These are phyloP conservation scores for Malaclemys terrapin DNA, from an alignment of 2,113 vertebrate genomes.

Conservation along the genomic window DNA sequence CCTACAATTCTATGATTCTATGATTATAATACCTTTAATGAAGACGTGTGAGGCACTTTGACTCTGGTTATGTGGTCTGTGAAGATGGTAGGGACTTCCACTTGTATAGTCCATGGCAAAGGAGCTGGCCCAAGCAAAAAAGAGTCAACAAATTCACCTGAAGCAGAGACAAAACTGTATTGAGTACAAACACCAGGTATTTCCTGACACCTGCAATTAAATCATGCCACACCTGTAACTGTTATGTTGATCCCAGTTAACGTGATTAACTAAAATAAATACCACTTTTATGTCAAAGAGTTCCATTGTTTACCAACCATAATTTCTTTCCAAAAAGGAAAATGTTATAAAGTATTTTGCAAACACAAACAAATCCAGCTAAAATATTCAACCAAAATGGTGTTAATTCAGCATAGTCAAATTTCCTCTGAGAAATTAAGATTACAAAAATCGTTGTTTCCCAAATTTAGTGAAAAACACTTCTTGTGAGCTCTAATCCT, in stretches of 20 bases:
- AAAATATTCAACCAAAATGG: neutral
- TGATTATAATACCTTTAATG: constrained; percentile 74
- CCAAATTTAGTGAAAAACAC: neutral
- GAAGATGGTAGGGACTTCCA: constrained; percentile 73
- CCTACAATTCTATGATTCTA: neutral
- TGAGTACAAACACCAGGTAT: neutral
- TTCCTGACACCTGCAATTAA: neutral
- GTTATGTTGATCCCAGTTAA: neutral
- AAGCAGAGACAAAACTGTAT: neutral
- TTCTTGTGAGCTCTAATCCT: neutral
- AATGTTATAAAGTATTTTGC: neutral
- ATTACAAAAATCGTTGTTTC: neutral
- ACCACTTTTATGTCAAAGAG: neutral
- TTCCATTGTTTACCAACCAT: neutral
- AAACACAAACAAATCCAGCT: neutral
- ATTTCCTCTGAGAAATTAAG: neutral
- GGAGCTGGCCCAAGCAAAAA: constrained; percentile 62
- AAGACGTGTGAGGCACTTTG: constrained; percentile 82
- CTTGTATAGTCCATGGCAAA: constrained; percentile 79
- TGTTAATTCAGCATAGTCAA: neutral
- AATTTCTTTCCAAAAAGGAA: neutral
- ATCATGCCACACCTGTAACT: neutral
- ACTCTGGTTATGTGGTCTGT: constrained; percentile 59
- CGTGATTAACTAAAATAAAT: neutral
- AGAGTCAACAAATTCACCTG: constrained; percentile 79